Percentiles rank a stretch among this genome's conserved stretches.
These are phyloP conservation scores for Falco naumanni DNA, from an alignment of 2,797 vertebrate genomes.

Conservation along the genomic window DNA sequence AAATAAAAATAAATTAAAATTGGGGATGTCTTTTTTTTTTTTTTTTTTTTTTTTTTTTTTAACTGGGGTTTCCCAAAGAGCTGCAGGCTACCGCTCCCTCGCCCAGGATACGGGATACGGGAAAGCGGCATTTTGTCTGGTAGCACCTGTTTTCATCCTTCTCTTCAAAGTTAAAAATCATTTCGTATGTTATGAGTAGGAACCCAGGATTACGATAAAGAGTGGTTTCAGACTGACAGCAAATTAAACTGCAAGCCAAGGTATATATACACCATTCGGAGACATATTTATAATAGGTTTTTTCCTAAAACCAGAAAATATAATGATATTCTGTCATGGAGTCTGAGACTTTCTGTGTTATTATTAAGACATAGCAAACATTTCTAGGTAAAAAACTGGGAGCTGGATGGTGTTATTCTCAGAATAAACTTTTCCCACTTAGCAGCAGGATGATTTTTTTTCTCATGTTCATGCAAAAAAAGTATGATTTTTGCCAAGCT, in stretches of 20 bases:
- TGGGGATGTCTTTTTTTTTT: not conserved
- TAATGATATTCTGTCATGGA: not conserved
- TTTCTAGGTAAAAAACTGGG: not conserved
- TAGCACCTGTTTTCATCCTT: not conserved
- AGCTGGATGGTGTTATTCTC: not conserved
- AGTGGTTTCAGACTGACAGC: not conserved
- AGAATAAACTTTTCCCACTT: slow-evolving; percentile 44
- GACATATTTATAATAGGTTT: not conserved
- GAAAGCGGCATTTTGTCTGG: not conserved
- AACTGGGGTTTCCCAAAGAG: not conserved
- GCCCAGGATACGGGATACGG: fast-evolving
- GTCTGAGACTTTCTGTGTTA: not conserved
- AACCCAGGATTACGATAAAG: not conserved
- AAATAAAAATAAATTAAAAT: not conserved
- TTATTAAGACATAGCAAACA: not conserved
- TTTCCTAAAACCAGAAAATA: slow-evolving; percentile 2
- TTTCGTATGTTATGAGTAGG: not conserved
- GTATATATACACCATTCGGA: not conserved
- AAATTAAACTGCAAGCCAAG: not conserved
- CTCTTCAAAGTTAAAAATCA: not conserved
- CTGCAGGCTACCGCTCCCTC: not conserved
- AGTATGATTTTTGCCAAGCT: slow-evolving; percentile 14
- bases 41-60: too few species aligned
- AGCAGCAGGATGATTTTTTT: slow-evolving; percentile 40
- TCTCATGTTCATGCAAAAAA: not conserved